Base-by-base conservation (phyloP, 1,140 invertebrate genomes). In the Cyclina sinensis region DNA sequence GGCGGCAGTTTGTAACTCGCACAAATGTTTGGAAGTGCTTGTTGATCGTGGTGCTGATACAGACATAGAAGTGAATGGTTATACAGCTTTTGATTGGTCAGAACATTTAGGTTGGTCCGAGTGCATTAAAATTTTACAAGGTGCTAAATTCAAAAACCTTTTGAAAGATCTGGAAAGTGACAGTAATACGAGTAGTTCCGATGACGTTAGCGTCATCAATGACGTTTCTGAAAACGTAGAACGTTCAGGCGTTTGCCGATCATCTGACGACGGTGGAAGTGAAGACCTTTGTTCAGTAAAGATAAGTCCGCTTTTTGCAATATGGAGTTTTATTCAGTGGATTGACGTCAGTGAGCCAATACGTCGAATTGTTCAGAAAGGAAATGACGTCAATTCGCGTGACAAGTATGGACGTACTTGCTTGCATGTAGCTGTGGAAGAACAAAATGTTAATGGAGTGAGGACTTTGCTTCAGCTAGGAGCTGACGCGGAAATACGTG, bases 311-410 rank as follows among this genome's bases (percentile, higher is more conserved):
- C 32, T 88, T 12, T 37, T 88, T 39, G 57, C 57, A 39, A 88
- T 88, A 59, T 88, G 86, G 86, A 74, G 79, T 43, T 83, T 88
- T 39, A 65, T 76, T 35, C 86, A 88, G 83, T 88, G 86, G 86
- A 57, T 88, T 30, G 68, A 88, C 65, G 78, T 88, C 14, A 76
- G 68, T 59, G 79, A 82, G 24, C 35, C 70, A 18, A 82, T 88
- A 24, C 21, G 68, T 11, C 18, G 70, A 24, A 18, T 88, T 3
- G 51, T 88, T 27, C 16, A 4, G 3, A 54, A 82, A 48, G 86
- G 79, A 24, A 35, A 82, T 65, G 48, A 80, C 70, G 79, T 88
- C 18, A 83, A 88, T 37, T 27, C 65, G 16, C 68, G 48, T 24
- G 86, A 88, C 57, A 51, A 27, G 32, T 83, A 68, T 35, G 79